phyloP scores from a whole-genome alignment of 2,113 vertebrate genomes.

The Phyllostomus hastatus region DNA sequence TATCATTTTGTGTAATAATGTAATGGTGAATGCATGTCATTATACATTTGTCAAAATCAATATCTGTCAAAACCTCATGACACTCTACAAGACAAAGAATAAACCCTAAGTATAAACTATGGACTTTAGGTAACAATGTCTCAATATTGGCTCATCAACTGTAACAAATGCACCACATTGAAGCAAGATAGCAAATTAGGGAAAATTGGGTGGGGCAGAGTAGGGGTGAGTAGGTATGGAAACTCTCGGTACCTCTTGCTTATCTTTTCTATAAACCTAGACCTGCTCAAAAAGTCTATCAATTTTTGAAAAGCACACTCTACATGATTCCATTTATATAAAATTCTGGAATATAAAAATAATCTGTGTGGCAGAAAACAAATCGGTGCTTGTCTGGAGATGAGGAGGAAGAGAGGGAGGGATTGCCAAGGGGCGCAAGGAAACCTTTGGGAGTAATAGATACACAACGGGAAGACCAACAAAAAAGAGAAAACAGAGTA shows the following conservation, averaged over 20 bases:
- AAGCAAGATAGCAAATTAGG: background rate
- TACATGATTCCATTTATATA: background rate
- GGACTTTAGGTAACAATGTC: background rate
- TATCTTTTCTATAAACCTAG: background rate
- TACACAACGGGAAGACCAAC: background rate
- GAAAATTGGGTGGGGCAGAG: background rate
- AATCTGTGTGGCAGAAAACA: background rate
- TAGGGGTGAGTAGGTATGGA: background rate
- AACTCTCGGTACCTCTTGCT: background rate
- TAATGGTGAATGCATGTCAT: background rate
- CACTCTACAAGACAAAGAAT: background rate
- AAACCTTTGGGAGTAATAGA: background rate
- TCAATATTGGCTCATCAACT: background rate
- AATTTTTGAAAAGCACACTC: background rate
- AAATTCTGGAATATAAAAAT: background rate
- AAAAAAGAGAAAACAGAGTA: background rate
- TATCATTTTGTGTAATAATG: background rate
- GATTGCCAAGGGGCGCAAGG: background rate
- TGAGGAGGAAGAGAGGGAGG: background rate
- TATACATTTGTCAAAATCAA: background rate
- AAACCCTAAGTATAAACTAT: background rate
- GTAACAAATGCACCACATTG: background rate
- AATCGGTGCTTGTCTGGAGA: background rate
- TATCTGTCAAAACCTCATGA: background rate
- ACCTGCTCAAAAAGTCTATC: background rate